Percentiles rank a stretch among this genome's conserved stretches.
phyloP scores from a whole-genome alignment of 2,888 invertebrate species.

The Calephelis perditalis region DNA sequence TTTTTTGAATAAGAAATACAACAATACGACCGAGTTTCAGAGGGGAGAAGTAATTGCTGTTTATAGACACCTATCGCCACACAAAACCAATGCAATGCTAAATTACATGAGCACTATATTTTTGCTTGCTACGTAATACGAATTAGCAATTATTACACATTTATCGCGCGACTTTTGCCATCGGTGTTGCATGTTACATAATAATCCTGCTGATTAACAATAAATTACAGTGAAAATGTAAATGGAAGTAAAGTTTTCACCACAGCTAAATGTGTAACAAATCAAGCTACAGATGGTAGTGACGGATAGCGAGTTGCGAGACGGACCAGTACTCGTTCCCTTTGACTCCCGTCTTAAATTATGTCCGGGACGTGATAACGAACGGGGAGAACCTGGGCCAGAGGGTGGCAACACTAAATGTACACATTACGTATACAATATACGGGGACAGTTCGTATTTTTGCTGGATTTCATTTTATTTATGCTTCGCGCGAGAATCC shows the following conservation, averaged over 20 bases:
- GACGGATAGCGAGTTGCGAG: conserved; percentile 31
- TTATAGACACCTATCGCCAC: no score
- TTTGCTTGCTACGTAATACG: no score
- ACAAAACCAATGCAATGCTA: no score
- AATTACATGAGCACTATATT: no score
- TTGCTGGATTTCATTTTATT: conserved; percentile 14
- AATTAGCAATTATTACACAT: no score
- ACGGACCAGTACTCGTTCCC: conserved; percentile 34
- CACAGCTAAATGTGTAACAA: conserved; percentile 32
- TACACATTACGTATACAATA: conserved; percentile 14
- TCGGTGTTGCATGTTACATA: not conserved
- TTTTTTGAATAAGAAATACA: no score
- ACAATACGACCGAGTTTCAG: no score
- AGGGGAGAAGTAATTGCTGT: no score
- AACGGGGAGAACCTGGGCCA: conserved; percentile 30
- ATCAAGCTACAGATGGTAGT: conserved; percentile 35
- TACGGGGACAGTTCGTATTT: conserved; percentile 13
- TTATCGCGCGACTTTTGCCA: no score
- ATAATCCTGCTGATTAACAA: conserved; percentile 12
- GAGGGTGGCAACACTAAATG: conserved; percentile 16
- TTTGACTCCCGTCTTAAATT: conserved; percentile 61
- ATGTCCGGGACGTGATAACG: conserved; percentile 74
- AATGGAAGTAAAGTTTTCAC: conserved; percentile 15
- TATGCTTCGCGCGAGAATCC: conserved; percentile 8
- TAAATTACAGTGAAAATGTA: conserved; percentile 15